A percentile compares a stretch with the other conserved stretches of the same genome.
Evolutionary conservation across 2,888 invertebrate genomes (phyloP).

Genomic region (Melieria crassipennis): DNA sequence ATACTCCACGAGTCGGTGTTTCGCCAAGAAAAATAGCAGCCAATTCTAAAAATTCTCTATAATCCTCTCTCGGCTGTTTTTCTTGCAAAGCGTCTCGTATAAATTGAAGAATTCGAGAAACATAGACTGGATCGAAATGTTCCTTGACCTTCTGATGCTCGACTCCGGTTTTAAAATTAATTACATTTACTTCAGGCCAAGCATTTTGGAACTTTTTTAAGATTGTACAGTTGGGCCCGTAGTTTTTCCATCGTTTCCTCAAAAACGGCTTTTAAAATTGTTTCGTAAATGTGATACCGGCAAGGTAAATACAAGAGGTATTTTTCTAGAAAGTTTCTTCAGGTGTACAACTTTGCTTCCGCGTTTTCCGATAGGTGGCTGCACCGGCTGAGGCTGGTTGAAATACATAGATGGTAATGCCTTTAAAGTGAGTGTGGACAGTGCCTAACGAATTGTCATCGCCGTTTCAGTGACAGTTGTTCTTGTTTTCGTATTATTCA

Average conservation of each 20-base stretch:
- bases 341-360: too few species aligned
- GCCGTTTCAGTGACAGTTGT: too few species aligned
- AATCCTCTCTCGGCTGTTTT: conserved; percentile 5
- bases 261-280: conserved; percentile 29
- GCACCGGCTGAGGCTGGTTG: too few species aligned
- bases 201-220: conserved; percentile 15
- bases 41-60: conserved; percentile 7
- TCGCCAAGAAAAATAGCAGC: too few species aligned
- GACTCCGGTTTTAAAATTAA: conserved; percentile 5
- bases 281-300: conserved; percentile 29
- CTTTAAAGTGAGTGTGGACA: too few species aligned
- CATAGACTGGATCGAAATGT: background rate
- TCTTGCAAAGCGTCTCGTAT: conserved; percentile 11
- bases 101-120: conserved; percentile 7
- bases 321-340: conserved; percentile 20
- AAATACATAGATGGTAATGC: too few species aligned
- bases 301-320: conserved; percentile 20
- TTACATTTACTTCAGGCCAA: conserved; percentile 5
- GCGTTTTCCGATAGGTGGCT: too few species aligned
- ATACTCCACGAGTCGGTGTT: too few species aligned
- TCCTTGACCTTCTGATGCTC: conserved; percentile 1
- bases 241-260: conserved; percentile 21
- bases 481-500: too few species aligned
- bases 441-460: too few species aligned
- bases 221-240: conserved; percentile 14